Evolutionary conservation across 1,140 invertebrate species (phyloP), one percentile per base, ranked within the genome.

Genomic region (Phthorimaea operculella): DNA sequence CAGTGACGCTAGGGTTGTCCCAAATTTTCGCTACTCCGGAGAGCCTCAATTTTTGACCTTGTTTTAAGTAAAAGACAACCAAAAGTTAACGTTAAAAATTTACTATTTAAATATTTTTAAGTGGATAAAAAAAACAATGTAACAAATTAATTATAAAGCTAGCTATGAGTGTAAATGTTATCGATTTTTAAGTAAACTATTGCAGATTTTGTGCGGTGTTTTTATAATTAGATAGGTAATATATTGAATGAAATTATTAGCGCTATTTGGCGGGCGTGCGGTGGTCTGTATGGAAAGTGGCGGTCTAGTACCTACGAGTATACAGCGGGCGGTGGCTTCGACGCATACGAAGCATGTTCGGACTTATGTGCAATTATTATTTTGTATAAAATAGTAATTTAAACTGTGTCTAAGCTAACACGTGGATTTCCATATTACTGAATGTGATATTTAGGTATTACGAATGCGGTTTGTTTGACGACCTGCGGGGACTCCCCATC

Each of bases 161-260:
- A 85, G 79, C 82, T 82, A 83, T 76, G 79, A 79, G 78, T 85
- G 82, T 85, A 85, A 80, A 85, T 83, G 82, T 85, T 85, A 83
- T 79, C 68, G 75, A 79, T 81, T 83, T 79, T 76, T 82, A 82
- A 85, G 80, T 83, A 76, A 77, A 76, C 73, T 71, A 78, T 79
- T 79, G 79, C 74, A 82, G 71, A 77, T 83, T 82, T 83, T 82
- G 82, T 81, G 82, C 77, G 79, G 79, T 78, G 76, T 85, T 85
- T 85, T 85, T 83, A 82, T 81, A 82, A 79, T 81, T 85, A 85
- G 82, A 85, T 85, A 85, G 82, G 82, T 85, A 83, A 85, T 85
- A 81, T 84, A 83, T 83, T 85, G 79, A 83, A 85, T 81, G 79
- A 79, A 81, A 81, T 79, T 72, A 78, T 75, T 79, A 77, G 77